Percentiles rank a stretch among this genome's conserved stretches.
These are phyloP conservation scores for Scortum barcoo DNA, from an alignment of 2,113 vertebrate species.

Conservation along the genomic window DNA sequence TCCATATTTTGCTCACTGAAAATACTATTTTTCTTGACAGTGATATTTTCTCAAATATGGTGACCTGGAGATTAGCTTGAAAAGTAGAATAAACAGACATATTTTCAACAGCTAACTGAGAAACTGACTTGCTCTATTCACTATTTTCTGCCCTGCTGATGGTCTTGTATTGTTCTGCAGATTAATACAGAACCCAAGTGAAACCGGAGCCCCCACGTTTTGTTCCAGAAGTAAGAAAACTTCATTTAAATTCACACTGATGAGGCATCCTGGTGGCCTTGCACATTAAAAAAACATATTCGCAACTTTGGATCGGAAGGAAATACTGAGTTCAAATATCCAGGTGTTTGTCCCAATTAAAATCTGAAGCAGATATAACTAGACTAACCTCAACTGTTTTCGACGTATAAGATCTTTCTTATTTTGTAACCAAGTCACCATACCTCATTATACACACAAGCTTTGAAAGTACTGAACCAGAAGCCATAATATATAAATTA, in stretches of 20 bases:
- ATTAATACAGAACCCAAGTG: background rate
- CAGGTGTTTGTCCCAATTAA: too few species aligned
- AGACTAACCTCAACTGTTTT: too few species aligned
- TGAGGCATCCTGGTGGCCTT: background rate
- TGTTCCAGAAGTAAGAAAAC: background rate
- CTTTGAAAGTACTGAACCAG: too few species aligned
- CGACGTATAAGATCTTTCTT: too few species aligned
- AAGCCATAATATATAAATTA: too few species aligned
- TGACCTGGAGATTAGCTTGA: background rate
- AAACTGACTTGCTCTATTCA: background rate
- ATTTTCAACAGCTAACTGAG: background rate
- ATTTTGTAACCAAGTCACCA: too few species aligned
- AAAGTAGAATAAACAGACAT: background rate
- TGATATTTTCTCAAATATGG: slow-evolving; percentile 1
- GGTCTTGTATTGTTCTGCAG: background rate
- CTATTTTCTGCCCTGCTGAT: background rate
- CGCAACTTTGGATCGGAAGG: too few species aligned
- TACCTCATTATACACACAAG: too few species aligned
- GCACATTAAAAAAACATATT: too few species aligned
- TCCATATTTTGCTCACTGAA: slow-evolving; percentile 7
- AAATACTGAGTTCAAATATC: too few species aligned
- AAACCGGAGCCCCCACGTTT: background rate
- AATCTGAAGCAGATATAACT: too few species aligned
- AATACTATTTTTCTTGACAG: background rate
- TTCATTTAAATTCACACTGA: background rate